Base-by-base conservation (phyloP, 2,797 vertebrate species). In the Eleutherodactylus coqui region DNA sequence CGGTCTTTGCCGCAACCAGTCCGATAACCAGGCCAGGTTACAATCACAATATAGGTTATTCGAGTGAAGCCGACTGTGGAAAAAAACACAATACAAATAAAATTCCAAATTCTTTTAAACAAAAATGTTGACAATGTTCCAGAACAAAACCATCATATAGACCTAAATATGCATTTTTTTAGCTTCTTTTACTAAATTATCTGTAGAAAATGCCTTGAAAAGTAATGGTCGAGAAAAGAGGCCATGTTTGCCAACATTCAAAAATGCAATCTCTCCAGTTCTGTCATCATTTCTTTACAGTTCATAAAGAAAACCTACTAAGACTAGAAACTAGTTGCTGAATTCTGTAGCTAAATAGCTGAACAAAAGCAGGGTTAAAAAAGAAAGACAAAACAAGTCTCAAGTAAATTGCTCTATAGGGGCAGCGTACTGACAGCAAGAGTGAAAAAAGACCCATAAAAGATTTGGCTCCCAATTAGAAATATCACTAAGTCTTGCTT, bases 21-120 rank as follows among this genome's bases (percentile, higher is more conserved):
- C 98, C 0, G 98, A 98, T 85, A 99, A 94, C 98, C 98, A 99
- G 88, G 98, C 96, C 90, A 99, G 95, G 88, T 99, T 96, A 92
- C 98, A 99, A 86, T 99, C 98, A 77, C 98, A 99, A 79, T 96
- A 96, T 87, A 99, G 94, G 94, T 97, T 98, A 95, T 99, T 99
- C 88, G 97, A 98, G 91, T 99, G 98, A 49, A 99, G 96, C 72
- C 98, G 98, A 90, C 98, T 99, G 85, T 9, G 34, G 17, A 8
- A 32, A 58, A 51, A 34, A 19, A 32, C 19, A 47, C 3, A 0
- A 49, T 29, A 29, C 34, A 21, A 16, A n/a, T 1, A 58, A 58
- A 6, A 51, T 21, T 16, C 27, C 34, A n/a, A 83, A 34, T 34
- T 7, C 34, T 13, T 34, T 24, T 16, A 27, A 32, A 43, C n/a